Evolutionary conservation across 1,140 invertebrate species (phyloP), one percentile per base, ranked within the genome.

Genomic region (Eulimnadia texana): DNA sequence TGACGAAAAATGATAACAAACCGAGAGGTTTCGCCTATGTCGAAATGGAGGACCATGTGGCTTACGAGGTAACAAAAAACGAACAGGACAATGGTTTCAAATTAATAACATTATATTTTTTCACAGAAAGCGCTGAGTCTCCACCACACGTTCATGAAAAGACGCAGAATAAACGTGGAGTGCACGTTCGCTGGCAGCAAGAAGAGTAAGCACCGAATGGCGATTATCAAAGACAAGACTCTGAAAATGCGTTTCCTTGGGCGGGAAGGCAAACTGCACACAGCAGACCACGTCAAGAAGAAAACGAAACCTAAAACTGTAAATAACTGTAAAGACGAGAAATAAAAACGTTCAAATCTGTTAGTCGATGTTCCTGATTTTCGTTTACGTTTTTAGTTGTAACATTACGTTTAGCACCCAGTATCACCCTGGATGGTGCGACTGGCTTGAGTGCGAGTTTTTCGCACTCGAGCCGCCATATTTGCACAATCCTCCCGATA

Each of bases 151-250:
- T 57, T 57, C 13, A 23, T 57, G 3, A 29, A 27, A 6, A 27
- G 28, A 20, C 25, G 55, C 22, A 23, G 55, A 28, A 57, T 57
- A 3, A 57, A 57, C 33, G 55, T 57, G 2, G 55, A 57, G 16
- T 57, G 55, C 11, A 57, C 55, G 16, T 33, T 57, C 29, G 55
- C 27, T 11, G 55, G 55, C 13, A 57, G 55, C 55, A 57, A 57
- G 13, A 33, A 23, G n/a, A 57, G 55, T 33, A 27, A 42, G 28
- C 27, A 57, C n/a, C 1, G 55, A 28, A 57, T 33, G 28, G 24
- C 55, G 11, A 16, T 57, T 20, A 57, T 57, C 20, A 57, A 57
- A 20, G 55, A 57, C 22, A 57, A 57, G 28, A 57, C 55, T 2
- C 28, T 57, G 3, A 57, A 57, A 10, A 16, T 57, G 19, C 25